Conservation (phyloP, 1,140 invertebrate genomes). For the Caenorhabditis brenneri region DNA sequence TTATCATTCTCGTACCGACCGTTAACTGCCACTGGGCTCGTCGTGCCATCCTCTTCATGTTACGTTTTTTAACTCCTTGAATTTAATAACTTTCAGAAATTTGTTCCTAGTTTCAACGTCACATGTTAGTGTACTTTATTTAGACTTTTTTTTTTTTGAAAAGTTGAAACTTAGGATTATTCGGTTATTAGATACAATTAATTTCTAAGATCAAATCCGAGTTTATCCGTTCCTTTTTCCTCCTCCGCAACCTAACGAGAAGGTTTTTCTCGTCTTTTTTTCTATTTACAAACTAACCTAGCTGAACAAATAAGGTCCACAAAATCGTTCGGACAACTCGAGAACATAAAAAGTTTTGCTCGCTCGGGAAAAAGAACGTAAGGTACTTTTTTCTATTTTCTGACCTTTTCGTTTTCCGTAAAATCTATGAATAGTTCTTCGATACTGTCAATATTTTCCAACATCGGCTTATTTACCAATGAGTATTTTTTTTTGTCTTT, state of each 20-base stretch:
- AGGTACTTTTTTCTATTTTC: not conserved
- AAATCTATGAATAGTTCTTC: not conserved
- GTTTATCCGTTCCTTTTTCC: not conserved
- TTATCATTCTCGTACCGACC: conserved; percentile 33
- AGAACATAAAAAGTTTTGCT: conserved; percentile 12
- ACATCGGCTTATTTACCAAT: not conserved
- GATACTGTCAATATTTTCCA: not conserved
- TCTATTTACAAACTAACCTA: conserved; percentile 18
- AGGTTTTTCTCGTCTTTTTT: not conserved
- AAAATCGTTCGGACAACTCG: conserved; percentile 38
- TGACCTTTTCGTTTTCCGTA: not conserved
- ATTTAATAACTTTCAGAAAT: not conserved
- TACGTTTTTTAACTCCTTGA: not conserved
- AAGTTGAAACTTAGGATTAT: too few species aligned
- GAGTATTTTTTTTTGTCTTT: not conserved
- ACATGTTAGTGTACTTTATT: not conserved
- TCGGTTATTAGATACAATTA: too few species aligned
- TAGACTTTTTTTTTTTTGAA: not conserved
- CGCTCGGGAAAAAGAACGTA: not conserved
- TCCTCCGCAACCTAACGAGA: not conserved
- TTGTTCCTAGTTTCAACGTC: not conserved
- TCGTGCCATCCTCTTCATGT: conserved; percentile 16
- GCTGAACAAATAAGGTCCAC: conserved; percentile 31
- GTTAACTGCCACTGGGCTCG: conserved; percentile 18
- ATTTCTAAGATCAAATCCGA: not conserved